Conservation (phyloP, 2,113 vertebrate genomes). For the Hemiscyllium ocellatum region DNA sequence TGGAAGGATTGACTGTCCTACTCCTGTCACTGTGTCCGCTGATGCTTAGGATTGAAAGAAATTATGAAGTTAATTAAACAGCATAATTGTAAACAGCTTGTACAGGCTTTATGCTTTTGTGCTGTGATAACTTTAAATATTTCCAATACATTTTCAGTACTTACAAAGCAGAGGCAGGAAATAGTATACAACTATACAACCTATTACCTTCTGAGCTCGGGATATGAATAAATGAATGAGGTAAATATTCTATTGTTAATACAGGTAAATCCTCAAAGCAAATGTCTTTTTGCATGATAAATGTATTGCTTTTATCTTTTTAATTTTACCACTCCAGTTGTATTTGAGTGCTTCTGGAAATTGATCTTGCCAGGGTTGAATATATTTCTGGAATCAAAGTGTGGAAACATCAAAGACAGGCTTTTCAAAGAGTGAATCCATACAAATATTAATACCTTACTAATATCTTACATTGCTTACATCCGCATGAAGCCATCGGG, state of each 20-base stretch:
- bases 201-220: neutral
- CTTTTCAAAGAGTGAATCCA: conserved; percentile 3
- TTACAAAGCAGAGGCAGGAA: neutral
- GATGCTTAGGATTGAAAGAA: neutral
- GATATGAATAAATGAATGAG: neutral
- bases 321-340: neutral
- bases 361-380: neutral
- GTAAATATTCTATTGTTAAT: neutral
- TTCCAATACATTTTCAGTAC: neutral
- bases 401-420: conserved; percentile 11
- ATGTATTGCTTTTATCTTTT: conserved; percentile 33
- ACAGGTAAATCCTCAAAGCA: neutral
- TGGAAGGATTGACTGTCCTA: neutral
- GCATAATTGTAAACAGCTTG: neutral
- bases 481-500: neutral
- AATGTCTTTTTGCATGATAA: neutral
- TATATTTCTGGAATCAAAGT: conserved; percentile 22
- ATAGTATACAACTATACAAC: neutral
- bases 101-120: neutral
- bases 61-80: neutral
- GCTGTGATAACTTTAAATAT: neutral
- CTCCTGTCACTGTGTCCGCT: neutral
- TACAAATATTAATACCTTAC: neutral
- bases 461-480: neutral
- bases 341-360: neutral